A percentile compares a stretch with the other conserved stretches of the same genome.
Conservation (phyloP, 30 jellyfish, hydroid and myxozoan genomes). For the Aurelia sp. region DNA sequence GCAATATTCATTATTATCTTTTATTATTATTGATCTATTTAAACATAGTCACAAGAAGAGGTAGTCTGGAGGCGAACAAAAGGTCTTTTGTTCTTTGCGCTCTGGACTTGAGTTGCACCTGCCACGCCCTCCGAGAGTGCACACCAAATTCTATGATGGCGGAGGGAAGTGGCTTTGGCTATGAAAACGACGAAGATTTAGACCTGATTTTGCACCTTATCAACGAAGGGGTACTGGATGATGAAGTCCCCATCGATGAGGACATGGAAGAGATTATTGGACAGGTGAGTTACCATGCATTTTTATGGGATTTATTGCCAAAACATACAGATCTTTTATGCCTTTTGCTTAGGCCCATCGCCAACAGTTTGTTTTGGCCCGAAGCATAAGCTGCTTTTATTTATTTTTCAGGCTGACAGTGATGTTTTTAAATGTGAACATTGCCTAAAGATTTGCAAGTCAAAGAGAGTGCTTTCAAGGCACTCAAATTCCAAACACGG, state of each 20-base stretch:
- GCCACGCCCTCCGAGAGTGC: slow-evolving; percentile 32
- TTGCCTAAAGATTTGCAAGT: slow-evolving; percentile 14
- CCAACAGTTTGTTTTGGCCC: no score
- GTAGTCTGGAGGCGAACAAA: neutral
- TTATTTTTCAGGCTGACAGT: neutral
- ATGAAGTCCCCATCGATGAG: slow-evolving; percentile 5
- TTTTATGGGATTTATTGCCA: neutral
- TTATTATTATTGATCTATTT: no score
- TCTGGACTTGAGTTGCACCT: slow-evolving; percentile 9
- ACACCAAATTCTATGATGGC: neutral
- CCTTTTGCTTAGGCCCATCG: no score
- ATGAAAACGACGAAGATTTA: neutral
- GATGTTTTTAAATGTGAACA: neutral
- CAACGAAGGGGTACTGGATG: neutral
- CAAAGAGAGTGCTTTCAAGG: slow-evolving; percentile 16
- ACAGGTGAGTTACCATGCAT: neutral
- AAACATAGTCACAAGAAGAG: neutral
- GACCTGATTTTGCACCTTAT: neutral
- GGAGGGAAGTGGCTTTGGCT: neutral
- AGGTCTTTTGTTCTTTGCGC: neutral
- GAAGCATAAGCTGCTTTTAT: neutral
- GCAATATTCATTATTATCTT: no score
- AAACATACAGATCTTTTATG: neutral
- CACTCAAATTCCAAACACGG: slow-evolving; percentile 7
- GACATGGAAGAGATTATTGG: neutral